phyloP scores from a whole-genome alignment of 2,113 vertebrate species.

The Gymnocephalus cernua region DNA sequence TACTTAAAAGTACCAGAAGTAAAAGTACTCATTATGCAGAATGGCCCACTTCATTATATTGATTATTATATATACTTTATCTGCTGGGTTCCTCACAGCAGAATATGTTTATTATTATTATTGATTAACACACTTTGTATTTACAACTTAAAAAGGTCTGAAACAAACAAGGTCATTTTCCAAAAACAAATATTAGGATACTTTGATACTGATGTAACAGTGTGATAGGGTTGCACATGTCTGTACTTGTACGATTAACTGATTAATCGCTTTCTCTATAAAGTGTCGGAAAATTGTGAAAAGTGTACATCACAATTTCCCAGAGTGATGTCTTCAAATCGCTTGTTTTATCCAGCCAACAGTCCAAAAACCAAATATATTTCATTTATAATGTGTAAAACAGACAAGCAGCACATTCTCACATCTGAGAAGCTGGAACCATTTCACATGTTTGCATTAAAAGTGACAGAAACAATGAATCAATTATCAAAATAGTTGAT shows the following conservation, averaged over 20 bases:
- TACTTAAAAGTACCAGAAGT: not conserved
- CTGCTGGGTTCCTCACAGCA: not conserved
- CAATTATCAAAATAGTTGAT: not conserved
- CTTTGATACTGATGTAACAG: not conserved
- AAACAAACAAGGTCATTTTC: not conserved
- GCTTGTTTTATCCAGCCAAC: not conserved
- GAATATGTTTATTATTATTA: too few relatives aligned
- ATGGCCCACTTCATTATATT: not conserved
- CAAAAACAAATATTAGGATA: not conserved
- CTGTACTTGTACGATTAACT: not conserved
- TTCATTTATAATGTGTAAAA: not conserved
- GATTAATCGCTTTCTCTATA: not conserved
- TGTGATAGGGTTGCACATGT: not conserved
- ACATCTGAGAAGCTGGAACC: not conserved
- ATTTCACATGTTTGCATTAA: not conserved
- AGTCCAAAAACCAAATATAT: not conserved
- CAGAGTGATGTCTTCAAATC: not conserved
- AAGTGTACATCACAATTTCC: too few relatives aligned
- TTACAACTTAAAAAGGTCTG: not conserved
- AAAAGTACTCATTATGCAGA: not conserved
- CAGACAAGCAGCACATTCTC: not conserved
- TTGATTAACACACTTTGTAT: too few relatives aligned
- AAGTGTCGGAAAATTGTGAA: not conserved
- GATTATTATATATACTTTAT: not conserved
- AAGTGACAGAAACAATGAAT: not conserved